Evolutionary conservation across 1,140 invertebrate species (phyloP).

Genomic region (Pseudachorutes palmiensis): DNA sequence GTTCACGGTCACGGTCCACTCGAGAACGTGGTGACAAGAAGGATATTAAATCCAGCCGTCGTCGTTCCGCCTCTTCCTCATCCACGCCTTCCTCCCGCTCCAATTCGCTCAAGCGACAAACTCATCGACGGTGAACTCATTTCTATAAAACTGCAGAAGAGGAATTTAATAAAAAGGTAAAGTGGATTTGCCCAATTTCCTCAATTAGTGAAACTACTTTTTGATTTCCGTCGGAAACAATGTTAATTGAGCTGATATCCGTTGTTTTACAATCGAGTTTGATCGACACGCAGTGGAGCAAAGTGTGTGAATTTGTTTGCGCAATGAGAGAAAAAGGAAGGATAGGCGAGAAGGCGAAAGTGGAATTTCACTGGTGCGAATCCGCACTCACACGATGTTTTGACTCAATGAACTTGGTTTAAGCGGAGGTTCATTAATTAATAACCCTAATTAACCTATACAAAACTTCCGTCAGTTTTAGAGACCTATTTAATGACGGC

Average conservation of each 20-base stretch:
- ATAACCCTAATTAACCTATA: not conserved
- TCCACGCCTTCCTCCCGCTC: not conserved
- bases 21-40: not conserved
- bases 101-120: not conserved
- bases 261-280: too few relatives aligned
- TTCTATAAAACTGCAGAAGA: too few relatives aligned
- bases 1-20: slow-evolving; percentile 3
- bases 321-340: not conserved
- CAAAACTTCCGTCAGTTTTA: not conserved
- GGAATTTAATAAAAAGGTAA: too few relatives aligned
- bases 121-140: not conserved
- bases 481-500: not conserved
- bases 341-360: not conserved
- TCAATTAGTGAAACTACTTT: too few relatives aligned
- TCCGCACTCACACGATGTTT: not conserved
- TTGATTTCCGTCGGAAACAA: too few relatives aligned
- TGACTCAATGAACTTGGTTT: not conserved
- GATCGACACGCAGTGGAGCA: too few relatives aligned
- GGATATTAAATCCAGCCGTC: not conserved
- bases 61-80: not conserved
- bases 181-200: too few relatives aligned
- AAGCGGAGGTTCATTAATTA: not conserved
- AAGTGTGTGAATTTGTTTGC: too few relatives aligned
- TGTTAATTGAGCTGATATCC: too few relatives aligned
- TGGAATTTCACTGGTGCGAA: slow-evolving; percentile 1